phyloP scores from a whole-genome alignment of 2,888 invertebrate genomes.

The Drosophila prostipennis region DNA sequence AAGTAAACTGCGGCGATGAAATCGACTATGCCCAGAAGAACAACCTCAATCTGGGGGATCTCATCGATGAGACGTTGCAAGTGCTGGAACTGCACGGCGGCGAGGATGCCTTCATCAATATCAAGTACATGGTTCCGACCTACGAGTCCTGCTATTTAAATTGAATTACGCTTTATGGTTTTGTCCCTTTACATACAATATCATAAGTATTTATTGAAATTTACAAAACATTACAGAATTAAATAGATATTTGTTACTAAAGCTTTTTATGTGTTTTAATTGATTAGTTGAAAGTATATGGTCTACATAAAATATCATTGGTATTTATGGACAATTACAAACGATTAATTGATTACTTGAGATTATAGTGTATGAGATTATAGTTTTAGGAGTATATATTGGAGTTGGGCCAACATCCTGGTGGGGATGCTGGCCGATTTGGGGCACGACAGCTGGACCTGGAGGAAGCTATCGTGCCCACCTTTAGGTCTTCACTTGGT shows the following conservation, averaged over 20 bases:
- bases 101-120: constrained; percentile 98
- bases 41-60: constrained; percentile 94
- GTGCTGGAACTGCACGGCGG: constrained; percentile 96
- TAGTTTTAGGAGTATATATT: constrained; percentile 13
- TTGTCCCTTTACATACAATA: constrained; percentile 48
- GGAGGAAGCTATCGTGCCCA: constrained; percentile 36
- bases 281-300: background rate
- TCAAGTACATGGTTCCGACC: constrained; percentile 98
- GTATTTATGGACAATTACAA: background rate
- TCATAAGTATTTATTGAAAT: constrained; percentile 74
- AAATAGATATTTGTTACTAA: constrained; percentile 41
- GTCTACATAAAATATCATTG: constrained; percentile 3
- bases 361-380: constrained; percentile 14
- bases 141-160: constrained; percentile 96
- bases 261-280: background rate
- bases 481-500: constrained; percentile 54
- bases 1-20: constrained; percentile 94
- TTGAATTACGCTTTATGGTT: constrained; percentile 81
- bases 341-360: background rate
- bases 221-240: constrained; percentile 54
- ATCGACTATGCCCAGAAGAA: constrained; percentile 95
- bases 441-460: constrained; percentile 33
- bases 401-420: constrained; percentile 1
- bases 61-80: constrained; percentile 96
- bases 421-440: constrained; percentile 1